Evolutionary conservation across 2,113 vertebrate genomes (phyloP).

Genomic region (Myotis lucifugus): DNA sequence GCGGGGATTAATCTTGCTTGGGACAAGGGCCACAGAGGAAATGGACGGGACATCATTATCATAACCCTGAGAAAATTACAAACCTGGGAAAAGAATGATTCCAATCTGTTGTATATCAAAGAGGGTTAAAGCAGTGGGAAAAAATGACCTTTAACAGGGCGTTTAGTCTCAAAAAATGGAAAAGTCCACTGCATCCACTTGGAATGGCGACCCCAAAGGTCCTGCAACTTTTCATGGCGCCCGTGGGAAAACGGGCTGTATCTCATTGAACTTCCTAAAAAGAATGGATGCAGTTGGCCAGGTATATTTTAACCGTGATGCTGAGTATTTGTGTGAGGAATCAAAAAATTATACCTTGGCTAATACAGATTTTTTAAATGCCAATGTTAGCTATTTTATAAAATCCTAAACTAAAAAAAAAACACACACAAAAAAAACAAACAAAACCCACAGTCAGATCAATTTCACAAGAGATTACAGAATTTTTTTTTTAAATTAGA

Average conservation of each 20-base stretch:
- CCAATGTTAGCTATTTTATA: not conserved
- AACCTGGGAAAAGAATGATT: not conserved
- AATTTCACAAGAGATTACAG: not conserved
- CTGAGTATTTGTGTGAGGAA: not conserved
- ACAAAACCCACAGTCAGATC: not conserved
- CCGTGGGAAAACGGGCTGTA: not conserved
- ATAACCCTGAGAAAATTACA: not conserved
- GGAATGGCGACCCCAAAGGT: too few species aligned
- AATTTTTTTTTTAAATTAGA: constrained; percentile 53
- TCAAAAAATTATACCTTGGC: not conserved
- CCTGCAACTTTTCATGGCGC: not conserved
- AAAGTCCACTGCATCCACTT: not conserved
- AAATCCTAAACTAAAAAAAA: not conserved
- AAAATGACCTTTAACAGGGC: not conserved
- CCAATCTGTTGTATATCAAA: not conserved
- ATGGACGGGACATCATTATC: not conserved
- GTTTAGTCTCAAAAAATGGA: not conserved
- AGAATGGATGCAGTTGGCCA: not conserved
- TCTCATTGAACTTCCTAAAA: not conserved
- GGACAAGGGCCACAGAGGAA: not conserved
- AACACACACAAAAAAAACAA: not conserved
- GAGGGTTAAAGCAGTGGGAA: not conserved
- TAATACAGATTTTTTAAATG: not conserved
- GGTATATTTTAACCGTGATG: not conserved
- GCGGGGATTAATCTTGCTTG: not conserved